phyloP scores from a whole-genome alignment of 2,797 vertebrate genomes.

The Euphonia xanthogaster region DNA sequence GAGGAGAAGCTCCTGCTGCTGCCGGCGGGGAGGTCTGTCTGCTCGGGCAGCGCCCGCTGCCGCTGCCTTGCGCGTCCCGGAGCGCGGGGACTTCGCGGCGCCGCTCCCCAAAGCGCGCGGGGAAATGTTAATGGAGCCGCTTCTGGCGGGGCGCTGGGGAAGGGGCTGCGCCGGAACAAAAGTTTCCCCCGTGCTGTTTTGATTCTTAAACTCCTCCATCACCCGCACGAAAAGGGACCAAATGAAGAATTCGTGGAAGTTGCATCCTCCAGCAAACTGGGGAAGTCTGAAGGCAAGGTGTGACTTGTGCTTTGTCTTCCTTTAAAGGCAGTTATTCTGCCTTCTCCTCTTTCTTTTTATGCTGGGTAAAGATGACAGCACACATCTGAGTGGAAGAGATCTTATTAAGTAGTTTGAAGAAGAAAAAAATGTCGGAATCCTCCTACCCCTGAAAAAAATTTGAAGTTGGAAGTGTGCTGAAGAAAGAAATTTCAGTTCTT shows the following conservation, averaged over 20 bases:
- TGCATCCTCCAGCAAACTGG: background rate
- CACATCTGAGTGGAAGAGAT: fast-evolving
- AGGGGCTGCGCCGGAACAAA: background rate
- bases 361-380: background rate
- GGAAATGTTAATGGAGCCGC: fast-evolving
- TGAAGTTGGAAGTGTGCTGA: fast-evolving
- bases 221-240: fast-evolving
- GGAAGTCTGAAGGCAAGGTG: fast-evolving
- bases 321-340: background rate
- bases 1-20: background rate
- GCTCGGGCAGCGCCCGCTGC: fast-evolving
- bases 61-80: fast-evolving
- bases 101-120: fast-evolving
- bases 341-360: background rate
- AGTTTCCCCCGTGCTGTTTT: background rate
- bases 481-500: background rate
- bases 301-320: background rate
- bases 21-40: fast-evolving
- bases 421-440: fast-evolving
- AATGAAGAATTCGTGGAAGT: background rate
- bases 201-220: background rate
- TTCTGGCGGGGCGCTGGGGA: background rate
- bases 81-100: fast-evolving
- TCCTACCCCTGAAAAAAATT: background rate
- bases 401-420: background rate